Base-by-base conservation (phyloP, 2,888 invertebrate genomes). In the Aricia artaxerxes region DNA sequence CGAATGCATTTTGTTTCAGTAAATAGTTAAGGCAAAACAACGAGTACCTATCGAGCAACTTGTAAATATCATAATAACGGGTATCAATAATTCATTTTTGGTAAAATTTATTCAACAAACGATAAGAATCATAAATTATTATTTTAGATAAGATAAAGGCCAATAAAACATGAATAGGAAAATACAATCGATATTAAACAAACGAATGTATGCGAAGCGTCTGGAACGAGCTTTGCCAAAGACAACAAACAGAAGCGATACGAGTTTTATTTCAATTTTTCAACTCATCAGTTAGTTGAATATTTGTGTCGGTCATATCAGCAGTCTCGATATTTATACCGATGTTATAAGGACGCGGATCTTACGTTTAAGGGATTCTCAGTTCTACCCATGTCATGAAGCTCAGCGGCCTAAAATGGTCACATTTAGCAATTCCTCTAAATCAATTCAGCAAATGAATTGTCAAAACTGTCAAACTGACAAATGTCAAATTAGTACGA, bases 201-300 rank as follows among this genome's bases (percentile, higher is more conserved):
- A 61, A 61, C 61, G 31, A 61, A 61, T 61, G 61, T 61, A 7
- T 61, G 61, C 61, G 61, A 7, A 24, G n/a, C 61, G 24, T 24
- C 61, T n/a, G 61, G 31, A 1, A 9, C 61, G 31, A 64, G 61
- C 31, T 64, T 24, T 64, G 86, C 87, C 90, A 91, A 91, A 87
- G 84, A 85, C 85, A 92, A 92, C 88, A 92, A 91, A 91, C 88
- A 90, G 85, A 86, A 87, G 83, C 87, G 85, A 85, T 87, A 86
- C 85, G 84, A 88, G 87, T 90, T 91, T 92, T 91, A 88, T 88
- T 84, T 85, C 85, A 84, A 86, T 85, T 86, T 84, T 84, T 83
- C 83, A 82, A 82, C 83, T 83, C 83, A 82, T 86, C 86, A 85
- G 86, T 86, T 81, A 61, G 57, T 57, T 57, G 57, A 16, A 57